Base-by-base conservation (phyloP, 92 coral and sea anemone genomes). In the Montipora capitata region DNA sequence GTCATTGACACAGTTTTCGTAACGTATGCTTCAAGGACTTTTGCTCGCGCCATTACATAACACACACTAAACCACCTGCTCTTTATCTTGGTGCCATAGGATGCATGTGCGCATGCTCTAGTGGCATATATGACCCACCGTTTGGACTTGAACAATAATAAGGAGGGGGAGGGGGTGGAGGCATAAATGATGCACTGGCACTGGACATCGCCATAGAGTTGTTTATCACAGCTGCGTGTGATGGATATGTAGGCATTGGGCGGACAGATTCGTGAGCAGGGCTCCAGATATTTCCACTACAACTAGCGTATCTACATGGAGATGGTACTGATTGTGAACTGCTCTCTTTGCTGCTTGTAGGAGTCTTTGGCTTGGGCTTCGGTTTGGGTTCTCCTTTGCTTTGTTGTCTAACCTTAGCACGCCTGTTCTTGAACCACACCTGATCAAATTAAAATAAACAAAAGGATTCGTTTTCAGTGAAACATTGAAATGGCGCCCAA, bases 401-500 rank as follows among this genome's bases (percentile, higher is more conserved):
- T 57, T 92, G 99, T 49, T 98, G 99, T 63, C 99, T 85, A 20
- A 94, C 92, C 65, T 98, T 98, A 17, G 99, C 99, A 42, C 99
- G 94, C 69, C 99, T 92, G 76, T 98, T 98, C 87, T 98, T 98
- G 68, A 98, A 98, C 99, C 99, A 98, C 79, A 98, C 99, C 99
- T 97, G 92, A 86, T 67, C 69, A 78, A 51, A 57, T 35, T 18
- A 10, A 44, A 72, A 59, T 44, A 83, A 83, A 72, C 51, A 80
- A 67, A 81, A 10, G 35, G 44, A 35, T 41, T 40, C 77, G 77
- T 72, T 48, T 48, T 48, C 10, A 5, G 68, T 81, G 17, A 56
- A 68, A 13, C 58, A 16, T 81, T 27, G 18, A 81, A 81, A 52
- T 81, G 85, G 85, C 77, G 85, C 85, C 85, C 59, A 9, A 0